These are phyloP conservation scores for Pollenia angustigena DNA, from an alignment of 2,888 invertebrate species.

Conservation along the genomic window DNA sequence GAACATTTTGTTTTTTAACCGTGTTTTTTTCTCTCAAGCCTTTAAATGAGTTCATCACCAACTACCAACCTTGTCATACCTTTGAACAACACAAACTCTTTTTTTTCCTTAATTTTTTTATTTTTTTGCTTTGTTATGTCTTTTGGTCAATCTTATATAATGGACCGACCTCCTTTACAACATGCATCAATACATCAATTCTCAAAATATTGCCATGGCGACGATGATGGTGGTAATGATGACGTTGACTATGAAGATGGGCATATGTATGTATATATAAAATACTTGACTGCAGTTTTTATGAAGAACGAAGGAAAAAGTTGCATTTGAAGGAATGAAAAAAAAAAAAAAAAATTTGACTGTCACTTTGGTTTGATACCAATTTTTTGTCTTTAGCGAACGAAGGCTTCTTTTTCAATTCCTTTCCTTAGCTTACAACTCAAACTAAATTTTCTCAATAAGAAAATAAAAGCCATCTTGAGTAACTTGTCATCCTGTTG, in stretches of 20 bases:
- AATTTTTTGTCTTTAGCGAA: conserved; percentile 12
- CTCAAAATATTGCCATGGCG: conserved; percentile 32
- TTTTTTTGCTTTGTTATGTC: neutral
- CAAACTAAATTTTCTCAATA: conserved; percentile 42
- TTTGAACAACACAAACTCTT: conserved; percentile 39
- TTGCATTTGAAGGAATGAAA: conserved; percentile 7
- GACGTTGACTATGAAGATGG: neutral
- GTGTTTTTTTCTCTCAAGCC: conserved; percentile 15
- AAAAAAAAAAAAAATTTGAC: conserved; percentile 26
- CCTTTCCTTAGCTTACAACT: neutral
- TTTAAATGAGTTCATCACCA: conserved; percentile 48
- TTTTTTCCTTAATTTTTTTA: neutral
- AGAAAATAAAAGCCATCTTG: conserved; percentile 36
- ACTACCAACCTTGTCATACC: conserved; percentile 50
- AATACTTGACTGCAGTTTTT: conserved; percentile 51
- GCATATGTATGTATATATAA: neutral
- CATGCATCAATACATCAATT: conserved; percentile 45
- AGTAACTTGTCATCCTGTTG: conserved; percentile 49
- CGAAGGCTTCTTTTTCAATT: conserved; percentile 38
- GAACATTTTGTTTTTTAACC: conserved; percentile 46
- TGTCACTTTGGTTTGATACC: conserved; percentile 18
- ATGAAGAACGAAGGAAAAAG: neutral
- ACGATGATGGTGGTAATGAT: conserved; percentile 17
- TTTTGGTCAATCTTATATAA: conserved; percentile 48
- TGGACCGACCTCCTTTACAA: conserved; percentile 55